Evolutionary conservation across 2,888 invertebrate genomes (phyloP), one percentile per base, ranked within the genome.

Genomic region (Mythimna vitellina): DNA sequence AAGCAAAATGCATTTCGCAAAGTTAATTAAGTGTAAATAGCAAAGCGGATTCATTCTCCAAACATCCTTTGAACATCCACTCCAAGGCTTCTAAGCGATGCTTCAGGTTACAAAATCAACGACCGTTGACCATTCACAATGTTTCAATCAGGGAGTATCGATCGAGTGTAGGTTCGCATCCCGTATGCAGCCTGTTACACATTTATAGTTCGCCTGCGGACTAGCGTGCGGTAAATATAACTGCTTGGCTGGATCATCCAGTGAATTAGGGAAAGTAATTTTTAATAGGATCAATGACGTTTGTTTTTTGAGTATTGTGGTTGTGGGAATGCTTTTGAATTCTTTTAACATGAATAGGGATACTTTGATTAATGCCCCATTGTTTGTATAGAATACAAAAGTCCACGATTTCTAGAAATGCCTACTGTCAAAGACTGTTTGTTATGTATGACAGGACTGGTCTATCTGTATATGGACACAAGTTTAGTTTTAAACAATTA

Each of bases 71-170:
- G n/a, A 61, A 25, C 46, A 71, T 42, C 32, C 53, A 56, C 10
- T 32, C 29, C 17, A n/a, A 20, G 22, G 61, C 29, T 69, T 65
- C 60, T 42, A 68, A 61, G 51, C 29, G 22, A 25, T 57, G 64
- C 17, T 65, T 66, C 57, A 60, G 9, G 49, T 73, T 61, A 75
- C 80, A 58, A 76, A 75, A 82, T 75, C 74, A 80, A 70, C 64
- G 62, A 68, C 64, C 49, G 32, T 17, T 68, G 70, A 68, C 70
- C 35, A 63, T 60, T 69, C 66, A 42, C 73, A 74, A 76, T 72
- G 79, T 83, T 86, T 83, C 86, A 83, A 84, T 86, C 82, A 75
- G 51, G 25, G 1, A 1, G 32, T 73, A 85, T 85, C 84, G 86
- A 85, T 82, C 76, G 70, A n/a, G 74, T 64, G 76, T 67, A 76